Base-by-base conservation (phyloP, 2,797 vertebrate genomes). In the Moxostoma hubbsi region DNA sequence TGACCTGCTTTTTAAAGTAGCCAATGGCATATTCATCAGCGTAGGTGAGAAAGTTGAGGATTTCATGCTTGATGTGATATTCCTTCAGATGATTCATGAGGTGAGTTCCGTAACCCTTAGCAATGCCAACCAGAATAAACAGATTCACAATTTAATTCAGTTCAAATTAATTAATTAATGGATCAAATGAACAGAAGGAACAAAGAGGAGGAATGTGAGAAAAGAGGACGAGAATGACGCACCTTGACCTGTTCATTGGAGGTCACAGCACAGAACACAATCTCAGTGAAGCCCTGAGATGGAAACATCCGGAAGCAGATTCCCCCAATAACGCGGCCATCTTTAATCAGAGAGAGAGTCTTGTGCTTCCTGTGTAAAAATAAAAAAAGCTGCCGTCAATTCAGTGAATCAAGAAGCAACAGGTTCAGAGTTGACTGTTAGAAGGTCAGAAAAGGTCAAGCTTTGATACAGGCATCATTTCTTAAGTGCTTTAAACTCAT, bases 221-320 rank as follows among this genome's bases (percentile, higher is more conserved):
- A 53, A 12, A 4, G 2, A 18, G 0, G 24, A 45, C 10, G 24
- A n/a, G 6, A 15, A 36, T 62, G 5, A 73, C 90, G 89, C 91
- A 99, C 98, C 96, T 99, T 99, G 86, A 99, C 98, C 90, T 99
- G 98, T 67, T 99, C 98, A 11, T 99, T 99, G 64, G 98, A 99
- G 63, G 97, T 99, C 77, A 99, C 98, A 0, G 98, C 98, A 85
- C 98, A 99, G 89, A 99, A 99, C 82, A 99, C 98, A 51, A 99
- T 99, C 92, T 99, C 98, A 0, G 97, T 99, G 85, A 99, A 99
- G 87, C 98, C 97, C 88, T 99, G 98, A 0, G 96, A 97, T 0
- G 96, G 96, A 91, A 99, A 99, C 98, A 99, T 99, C 49, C 97
- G 95, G 88, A 99, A 99, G 86, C 98, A 99, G 91, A 99, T 99